Evolutionary conservation across 2,113 vertebrate genomes (phyloP).

Genomic region (Zosterops lateralis): DNA sequence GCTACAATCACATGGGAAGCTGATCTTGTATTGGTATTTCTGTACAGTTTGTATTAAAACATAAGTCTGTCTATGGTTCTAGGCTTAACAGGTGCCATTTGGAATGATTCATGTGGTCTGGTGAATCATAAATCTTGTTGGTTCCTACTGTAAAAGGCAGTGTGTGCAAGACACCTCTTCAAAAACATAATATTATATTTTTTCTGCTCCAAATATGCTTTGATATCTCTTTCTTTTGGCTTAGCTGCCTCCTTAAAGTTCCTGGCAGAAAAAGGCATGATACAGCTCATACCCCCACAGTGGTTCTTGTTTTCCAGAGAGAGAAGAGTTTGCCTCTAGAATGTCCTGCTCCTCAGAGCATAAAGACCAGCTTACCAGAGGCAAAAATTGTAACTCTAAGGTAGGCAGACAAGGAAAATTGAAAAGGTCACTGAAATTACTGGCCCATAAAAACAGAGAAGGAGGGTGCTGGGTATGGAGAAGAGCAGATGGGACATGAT

Average conservation of each 20-base stretch:
- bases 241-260: neutral
- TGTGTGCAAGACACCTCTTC: neutral
- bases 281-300: neutral
- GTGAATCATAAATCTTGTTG: neutral
- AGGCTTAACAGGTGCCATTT: neutral
- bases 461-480: neutral
- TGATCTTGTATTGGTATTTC: neutral
- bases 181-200: neutral
- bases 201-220: neutral
- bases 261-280: neutral
- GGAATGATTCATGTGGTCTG: neutral
- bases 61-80: neutral
- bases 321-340: neutral
- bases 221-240: neutral
- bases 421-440: slow-evolving; percentile 12
- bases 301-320: neutral
- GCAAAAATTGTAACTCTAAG: neutral
- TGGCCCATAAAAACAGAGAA: neutral
- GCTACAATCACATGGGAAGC: neutral
- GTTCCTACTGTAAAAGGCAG: neutral
- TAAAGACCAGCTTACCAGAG: neutral
- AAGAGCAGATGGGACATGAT: neutral
- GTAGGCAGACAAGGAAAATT: neutral
- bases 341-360: neutral
- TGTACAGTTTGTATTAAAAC: neutral